These are phyloP conservation scores for Maconellicoccus hirsutus DNA, from an alignment of 1,140 invertebrate species.

Conservation along the genomic window DNA sequence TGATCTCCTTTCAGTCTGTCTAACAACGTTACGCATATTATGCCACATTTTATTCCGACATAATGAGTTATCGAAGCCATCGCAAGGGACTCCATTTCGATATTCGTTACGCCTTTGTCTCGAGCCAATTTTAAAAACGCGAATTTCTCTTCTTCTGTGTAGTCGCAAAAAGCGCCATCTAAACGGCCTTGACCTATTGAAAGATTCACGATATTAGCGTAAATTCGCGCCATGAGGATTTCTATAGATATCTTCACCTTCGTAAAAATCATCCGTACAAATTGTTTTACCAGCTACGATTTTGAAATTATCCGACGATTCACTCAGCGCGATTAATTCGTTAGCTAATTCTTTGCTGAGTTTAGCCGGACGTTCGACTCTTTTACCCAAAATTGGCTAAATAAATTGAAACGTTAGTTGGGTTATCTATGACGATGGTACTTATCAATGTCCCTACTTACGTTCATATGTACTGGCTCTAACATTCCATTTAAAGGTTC, in stretches of 20 bases:
- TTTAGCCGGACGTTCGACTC: constrained; percentile 63
- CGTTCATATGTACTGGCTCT: constrained; percentile 52
- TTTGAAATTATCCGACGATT: constrained; percentile 69
- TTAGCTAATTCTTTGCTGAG: constrained; percentile 65
- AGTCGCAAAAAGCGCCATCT: constrained; percentile 96
- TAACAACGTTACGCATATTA: constrained; percentile 89
- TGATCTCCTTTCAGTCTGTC: constrained; percentile 91
- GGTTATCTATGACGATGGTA: too few relatives aligned
- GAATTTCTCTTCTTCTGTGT: constrained; percentile 78
- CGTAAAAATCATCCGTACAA: constrained; percentile 95
- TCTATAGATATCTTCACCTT: too few relatives aligned
- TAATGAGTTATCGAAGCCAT: constrained; percentile 89
- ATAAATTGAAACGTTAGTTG: constrained; percentile 26
- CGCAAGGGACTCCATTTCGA: constrained; percentile 92
- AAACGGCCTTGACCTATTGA: constrained; percentile 51
- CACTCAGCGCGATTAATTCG: constrained; percentile 60
- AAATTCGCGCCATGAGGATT: too few relatives aligned
- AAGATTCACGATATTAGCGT: not conserved
- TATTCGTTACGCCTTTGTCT: constrained; percentile 79
- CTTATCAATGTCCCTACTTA: constrained; percentile 37
- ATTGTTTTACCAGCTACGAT: constrained; percentile 84
- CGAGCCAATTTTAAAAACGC: constrained; percentile 68
- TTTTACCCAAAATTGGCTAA: constrained; percentile 80
- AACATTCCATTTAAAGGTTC: constrained; percentile 72
- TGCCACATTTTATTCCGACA: constrained; percentile 81